Base-by-base conservation (phyloP, 2,888 invertebrate species). In the Agriotes lineatus region DNA sequence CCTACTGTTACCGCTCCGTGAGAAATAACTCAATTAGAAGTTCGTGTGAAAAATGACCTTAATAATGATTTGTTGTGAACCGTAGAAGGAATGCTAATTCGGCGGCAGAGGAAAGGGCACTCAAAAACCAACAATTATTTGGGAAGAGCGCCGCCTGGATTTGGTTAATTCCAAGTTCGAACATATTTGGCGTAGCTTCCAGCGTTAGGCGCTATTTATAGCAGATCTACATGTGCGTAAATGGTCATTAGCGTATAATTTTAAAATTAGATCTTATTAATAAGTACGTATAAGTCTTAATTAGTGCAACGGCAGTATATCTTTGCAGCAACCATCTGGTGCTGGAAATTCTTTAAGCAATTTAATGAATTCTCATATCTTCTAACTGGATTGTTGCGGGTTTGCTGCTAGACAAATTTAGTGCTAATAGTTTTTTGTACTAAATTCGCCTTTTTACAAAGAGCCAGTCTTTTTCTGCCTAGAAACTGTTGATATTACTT, bases 1-100 rank as follows among this genome's bases (percentile, higher is more conserved):
- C 76, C 76, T 75, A 76, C 76, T 64, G 61, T 70, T 57, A 61
- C 35, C 39, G 16, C 56, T 69, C 69, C 74, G 74, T 75, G 76
- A 69, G 76, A 74, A 75, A 72, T 73, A 58, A 65, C 59, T 72
- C 69, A 56, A 56, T 56, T 56, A 56, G 39, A 22, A 56, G 16
- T 56, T 56, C 56, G 19, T 56, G 56, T 39, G 39, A 22, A 56
- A 39, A 56, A 39, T 39, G 37, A 56, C 22, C 39, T 39, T 39
- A 39, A 35, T 56, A 37, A 56, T 56, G 30, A 52, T 30, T 52
- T 52, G 52, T 52, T 19, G 48, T 48, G 48, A 48, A 48, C 48
- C 25, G 48, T n/a, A 48, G 10, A 48, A 22, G 48, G 45, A 45
- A 45, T 20, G n/a, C 19, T 45, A 45, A 42, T 42, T 18, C 42